These are phyloP conservation scores for Epinotia brunnichana DNA, from an alignment of 2,888 invertebrate species.

Conservation along the genomic window DNA sequence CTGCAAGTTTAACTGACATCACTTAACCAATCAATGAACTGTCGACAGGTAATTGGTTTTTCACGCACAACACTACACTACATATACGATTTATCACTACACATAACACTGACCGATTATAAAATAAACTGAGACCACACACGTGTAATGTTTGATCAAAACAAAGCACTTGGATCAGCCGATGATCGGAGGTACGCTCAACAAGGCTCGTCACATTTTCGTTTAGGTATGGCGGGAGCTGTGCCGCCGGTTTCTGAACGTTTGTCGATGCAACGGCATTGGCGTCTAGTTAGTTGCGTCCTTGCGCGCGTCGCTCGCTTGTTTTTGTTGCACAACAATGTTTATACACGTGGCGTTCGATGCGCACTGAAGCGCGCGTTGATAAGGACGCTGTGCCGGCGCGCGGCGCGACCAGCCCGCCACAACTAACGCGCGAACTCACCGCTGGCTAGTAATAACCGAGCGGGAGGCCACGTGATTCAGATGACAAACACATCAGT, in stretches of 20 bases:
- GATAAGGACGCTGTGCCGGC: conserved; percentile 72
- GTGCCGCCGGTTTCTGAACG: conserved; percentile 57
- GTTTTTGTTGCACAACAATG: conserved; percentile 82
- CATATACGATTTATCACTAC: conserved; percentile 46
- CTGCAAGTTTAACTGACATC: conserved; percentile 57
- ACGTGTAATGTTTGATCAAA: conserved; percentile 57
- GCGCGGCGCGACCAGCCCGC: conserved; percentile 73
- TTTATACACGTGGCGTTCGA: conserved; percentile 80
- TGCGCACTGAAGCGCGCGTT: conserved; percentile 69
- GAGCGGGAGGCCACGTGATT: conserved; percentile 79
- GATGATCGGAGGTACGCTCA: conserved; percentile 48
- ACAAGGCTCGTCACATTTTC: conserved; percentile 58
- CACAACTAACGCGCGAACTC: conserved; percentile 77
- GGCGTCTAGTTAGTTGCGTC: conserved; percentile 66
- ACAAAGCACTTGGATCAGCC: conserved; percentile 62
- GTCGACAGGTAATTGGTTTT: conserved; percentile 31
- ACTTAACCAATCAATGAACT: conserved; percentile 50
- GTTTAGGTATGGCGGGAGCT: conserved; percentile 52
- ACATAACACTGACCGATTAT: conserved; percentile 50
- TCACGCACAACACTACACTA: conserved; percentile 39
- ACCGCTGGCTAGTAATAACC: conserved; percentile 70
- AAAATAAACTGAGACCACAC: conserved; percentile 52
- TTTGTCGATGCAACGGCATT: conserved; percentile 53
- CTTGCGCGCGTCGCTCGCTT: conserved; percentile 73
- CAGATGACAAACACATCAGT: conserved; percentile 75